phyloP scores from a whole-genome alignment of 2,113 vertebrate genomes.

The Bos taurus region DNA sequence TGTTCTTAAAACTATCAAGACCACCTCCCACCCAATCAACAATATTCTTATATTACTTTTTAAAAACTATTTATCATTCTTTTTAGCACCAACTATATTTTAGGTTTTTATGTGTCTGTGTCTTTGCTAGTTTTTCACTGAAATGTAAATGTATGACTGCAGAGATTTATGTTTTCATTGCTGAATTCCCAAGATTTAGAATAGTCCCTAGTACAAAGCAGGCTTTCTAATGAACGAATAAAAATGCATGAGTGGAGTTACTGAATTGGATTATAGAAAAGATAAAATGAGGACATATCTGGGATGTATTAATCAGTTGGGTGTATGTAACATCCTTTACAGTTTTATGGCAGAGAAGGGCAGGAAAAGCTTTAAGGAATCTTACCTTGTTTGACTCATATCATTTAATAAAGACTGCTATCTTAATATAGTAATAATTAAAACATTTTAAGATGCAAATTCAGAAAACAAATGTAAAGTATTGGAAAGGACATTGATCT shows the following conservation, averaged over 20 bases:
- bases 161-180: neutral
- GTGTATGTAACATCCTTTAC: neutral
- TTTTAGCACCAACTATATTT: neutral
- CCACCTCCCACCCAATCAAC: neutral
- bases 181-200: neutral
- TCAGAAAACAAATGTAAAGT: neutral
- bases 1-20: neutral
- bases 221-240: neutral
- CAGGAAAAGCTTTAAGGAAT: neutral
- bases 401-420: neutral
- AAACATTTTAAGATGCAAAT: neutral
- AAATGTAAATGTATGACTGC: neutral
- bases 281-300: neutral
- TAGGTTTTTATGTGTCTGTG: neutral
- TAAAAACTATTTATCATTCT: neutral
- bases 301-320: neutral
- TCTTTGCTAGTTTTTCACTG: neutral
- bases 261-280: neutral
- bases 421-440: neutral
- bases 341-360: neutral
- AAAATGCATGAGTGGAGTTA: neutral
- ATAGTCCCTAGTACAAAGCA: neutral
- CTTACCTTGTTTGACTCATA: neutral
- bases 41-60: neutral
- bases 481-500: neutral